Percentiles rank a stretch among this genome's conserved stretches.
Evolutionary conservation across 2,113 vertebrate species (phyloP).

Genomic region (Tachysurus vachellii): DNA sequence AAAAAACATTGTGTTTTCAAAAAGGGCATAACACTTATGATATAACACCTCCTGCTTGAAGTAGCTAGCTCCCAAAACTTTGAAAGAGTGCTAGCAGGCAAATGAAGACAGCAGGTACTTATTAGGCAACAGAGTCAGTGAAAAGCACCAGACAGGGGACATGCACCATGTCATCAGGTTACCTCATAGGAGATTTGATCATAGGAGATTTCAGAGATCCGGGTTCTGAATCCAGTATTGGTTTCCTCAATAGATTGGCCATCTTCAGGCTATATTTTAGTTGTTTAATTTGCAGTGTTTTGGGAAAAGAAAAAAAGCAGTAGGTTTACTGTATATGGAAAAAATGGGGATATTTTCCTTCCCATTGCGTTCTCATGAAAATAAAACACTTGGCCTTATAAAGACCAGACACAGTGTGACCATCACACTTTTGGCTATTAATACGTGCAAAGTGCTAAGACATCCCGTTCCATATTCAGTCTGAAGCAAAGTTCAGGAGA

Average conservation of each 20-base stretch:
- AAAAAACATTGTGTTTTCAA: not conserved
- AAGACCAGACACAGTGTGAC: not conserved
- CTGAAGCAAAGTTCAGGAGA: constrained; percentile 62
- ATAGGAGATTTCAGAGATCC: not conserved
- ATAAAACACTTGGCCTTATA: not conserved
- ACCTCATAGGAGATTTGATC: not conserved
- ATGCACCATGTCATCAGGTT: not conserved
- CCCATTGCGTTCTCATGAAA: not conserved
- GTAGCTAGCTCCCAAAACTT: not conserved
- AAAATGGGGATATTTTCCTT: not conserved
- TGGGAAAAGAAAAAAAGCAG: not conserved
- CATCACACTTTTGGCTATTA: constrained; percentile 10
- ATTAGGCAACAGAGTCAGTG: not conserved
- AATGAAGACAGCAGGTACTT: too few species aligned
- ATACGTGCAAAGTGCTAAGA: not conserved
- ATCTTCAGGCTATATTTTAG: not conserved
- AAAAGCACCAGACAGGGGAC: not conserved
- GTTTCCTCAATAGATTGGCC: not conserved
- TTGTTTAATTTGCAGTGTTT: not conserved
- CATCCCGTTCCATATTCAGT: constrained; percentile 53
- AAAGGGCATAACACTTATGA: not conserved
- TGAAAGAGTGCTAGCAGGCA: not conserved
- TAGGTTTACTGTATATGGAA: not conserved
- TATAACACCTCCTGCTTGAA: not conserved
- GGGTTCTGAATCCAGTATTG: not conserved